A percentile compares a stretch with the other conserved stretches of the same genome.
phyloP scores from a whole-genome alignment of 2,888 invertebrate species.

The Brenthis daphne region DNA sequence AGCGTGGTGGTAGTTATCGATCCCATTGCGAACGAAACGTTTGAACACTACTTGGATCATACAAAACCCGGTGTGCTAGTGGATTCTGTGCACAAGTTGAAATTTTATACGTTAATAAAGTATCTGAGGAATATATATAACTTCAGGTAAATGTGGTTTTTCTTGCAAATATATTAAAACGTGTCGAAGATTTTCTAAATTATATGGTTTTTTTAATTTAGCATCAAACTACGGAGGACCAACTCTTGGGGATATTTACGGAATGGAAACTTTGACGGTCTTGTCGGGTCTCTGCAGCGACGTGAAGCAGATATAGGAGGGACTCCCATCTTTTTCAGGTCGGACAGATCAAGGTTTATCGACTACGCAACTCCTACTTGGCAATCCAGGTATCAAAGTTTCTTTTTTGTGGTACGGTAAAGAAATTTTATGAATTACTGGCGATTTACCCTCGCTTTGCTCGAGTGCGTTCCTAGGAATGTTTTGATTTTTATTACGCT shows the following conservation, averaged over 20 bases:
- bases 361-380: constrained; percentile 84
- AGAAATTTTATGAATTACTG: neutral
- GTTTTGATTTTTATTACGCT: too few relatives aligned
- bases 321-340: constrained; percentile 84
- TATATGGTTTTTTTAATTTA: constrained; percentile 41
- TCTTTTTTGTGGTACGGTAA: neutral
- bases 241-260: constrained; percentile 85
- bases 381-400: constrained; percentile 77
- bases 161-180: too few relatives aligned
- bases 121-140: constrained; percentile 85
- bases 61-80: constrained; percentile 72
- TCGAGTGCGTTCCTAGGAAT: too few relatives aligned
- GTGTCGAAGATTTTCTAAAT: too few relatives aligned
- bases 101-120: constrained; percentile 80
- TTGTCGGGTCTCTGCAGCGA: constrained; percentile 83
- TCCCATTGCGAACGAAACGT: constrained; percentile 62
- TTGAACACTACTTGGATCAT: constrained; percentile 78
- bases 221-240: constrained; percentile 70
- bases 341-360: constrained; percentile 82
- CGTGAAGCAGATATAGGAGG: constrained; percentile 85
- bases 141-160: constrained; percentile 78
- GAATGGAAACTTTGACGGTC: constrained; percentile 85
- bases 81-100: constrained; percentile 85
- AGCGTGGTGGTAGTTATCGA: constrained; percentile 75
- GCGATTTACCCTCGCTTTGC: too few relatives aligned